A percentile compares a stretch with the other conserved stretches of the same genome.
phyloP scores from a whole-genome alignment of 2,888 invertebrate genomes.

The Agrochola circellaris region DNA sequence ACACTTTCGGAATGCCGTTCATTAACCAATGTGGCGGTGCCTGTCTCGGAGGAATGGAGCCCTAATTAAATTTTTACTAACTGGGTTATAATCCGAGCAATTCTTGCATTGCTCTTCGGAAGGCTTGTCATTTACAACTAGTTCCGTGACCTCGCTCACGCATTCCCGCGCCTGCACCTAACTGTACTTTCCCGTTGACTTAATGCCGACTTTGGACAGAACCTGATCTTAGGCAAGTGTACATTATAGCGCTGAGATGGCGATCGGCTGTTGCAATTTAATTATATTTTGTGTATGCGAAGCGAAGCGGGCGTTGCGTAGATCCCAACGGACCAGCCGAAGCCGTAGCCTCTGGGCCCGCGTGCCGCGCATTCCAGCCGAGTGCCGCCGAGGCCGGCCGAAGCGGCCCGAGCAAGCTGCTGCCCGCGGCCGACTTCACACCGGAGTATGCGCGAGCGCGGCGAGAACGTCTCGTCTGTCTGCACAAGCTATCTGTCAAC shows the following conservation, averaged over 20 bases:
- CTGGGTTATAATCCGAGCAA: conserved; percentile 81
- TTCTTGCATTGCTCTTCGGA: conserved; percentile 85
- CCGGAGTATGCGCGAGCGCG: conserved; percentile 89
- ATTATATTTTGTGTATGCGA: conserved; percentile 89
- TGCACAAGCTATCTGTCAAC: conserved; percentile 88
- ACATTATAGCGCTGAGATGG: conserved; percentile 86
- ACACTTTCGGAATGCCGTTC: conserved; percentile 55
- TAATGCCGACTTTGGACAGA: conserved; percentile 89
- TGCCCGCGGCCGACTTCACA: conserved; percentile 89
- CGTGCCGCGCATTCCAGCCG: conserved; percentile 88
- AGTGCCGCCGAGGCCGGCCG: conserved; percentile 80
- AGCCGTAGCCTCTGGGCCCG: conserved; percentile 81
- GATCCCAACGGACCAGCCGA: conserved; percentile 80
- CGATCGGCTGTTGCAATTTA: conserved; percentile 89
- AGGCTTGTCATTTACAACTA: conserved; percentile 90
- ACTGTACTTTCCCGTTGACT: conserved; percentile 91
- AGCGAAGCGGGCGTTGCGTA: conserved; percentile 82
- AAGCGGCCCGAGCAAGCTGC: conserved; percentile 76
- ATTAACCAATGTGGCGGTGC: conserved; percentile 40
- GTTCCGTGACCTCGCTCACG: conserved; percentile 91
- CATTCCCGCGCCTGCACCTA: conserved; percentile 91
- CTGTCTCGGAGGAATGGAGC: conserved; percentile 57
- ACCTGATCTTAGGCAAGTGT: conserved; percentile 90
- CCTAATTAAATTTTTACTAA: conserved; percentile 66
- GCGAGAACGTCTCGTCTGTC: conserved; percentile 88